These are phyloP conservation scores for Petrocephalus sullivani DNA, from an alignment of 2,797 vertebrate genomes.

Conservation along the genomic window DNA sequence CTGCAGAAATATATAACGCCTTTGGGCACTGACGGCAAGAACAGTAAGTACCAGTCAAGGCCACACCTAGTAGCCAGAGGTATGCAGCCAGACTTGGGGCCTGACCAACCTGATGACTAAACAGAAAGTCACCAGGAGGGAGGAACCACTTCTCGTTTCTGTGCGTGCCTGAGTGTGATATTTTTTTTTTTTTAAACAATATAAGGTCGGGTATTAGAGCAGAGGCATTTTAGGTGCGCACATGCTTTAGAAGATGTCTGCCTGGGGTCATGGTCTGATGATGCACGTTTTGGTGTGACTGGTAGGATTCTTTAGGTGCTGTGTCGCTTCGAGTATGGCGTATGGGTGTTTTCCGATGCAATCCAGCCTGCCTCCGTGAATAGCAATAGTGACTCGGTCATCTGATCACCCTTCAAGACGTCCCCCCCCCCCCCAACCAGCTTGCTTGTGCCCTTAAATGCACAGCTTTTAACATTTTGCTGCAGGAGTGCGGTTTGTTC, in stretches of 20 bases:
- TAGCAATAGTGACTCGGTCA: neutral
- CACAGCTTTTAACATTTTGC: neutral
- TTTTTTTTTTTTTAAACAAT: neutral
- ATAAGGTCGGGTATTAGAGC: neutral
- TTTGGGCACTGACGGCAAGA: neutral
- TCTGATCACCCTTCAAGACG: neutral
- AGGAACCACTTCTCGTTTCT: neutral
- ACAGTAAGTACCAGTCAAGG: neutral
- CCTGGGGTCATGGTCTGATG: neutral
- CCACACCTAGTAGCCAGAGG: constrained; percentile 3
- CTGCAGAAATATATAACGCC: neutral
- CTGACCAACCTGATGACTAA: constrained; percentile 6
- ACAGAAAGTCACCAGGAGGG: neutral
- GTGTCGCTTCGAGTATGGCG: neutral
- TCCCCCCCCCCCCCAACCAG: neutral
- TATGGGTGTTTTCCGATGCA: neutral
- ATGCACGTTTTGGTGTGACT: neutral
- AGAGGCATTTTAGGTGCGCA: neutral
- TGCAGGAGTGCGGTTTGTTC: neutral
- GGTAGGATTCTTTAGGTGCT: neutral
- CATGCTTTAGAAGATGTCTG: neutral
- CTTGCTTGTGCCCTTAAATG: neutral
- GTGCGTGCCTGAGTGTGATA: neutral
- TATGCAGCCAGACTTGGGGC: neutral
- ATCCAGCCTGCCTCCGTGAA: neutral